These are phyloP conservation scores for Drosophila fuyamai DNA, from an alignment of 1,140 invertebrate species.

Conservation along the genomic window DNA sequence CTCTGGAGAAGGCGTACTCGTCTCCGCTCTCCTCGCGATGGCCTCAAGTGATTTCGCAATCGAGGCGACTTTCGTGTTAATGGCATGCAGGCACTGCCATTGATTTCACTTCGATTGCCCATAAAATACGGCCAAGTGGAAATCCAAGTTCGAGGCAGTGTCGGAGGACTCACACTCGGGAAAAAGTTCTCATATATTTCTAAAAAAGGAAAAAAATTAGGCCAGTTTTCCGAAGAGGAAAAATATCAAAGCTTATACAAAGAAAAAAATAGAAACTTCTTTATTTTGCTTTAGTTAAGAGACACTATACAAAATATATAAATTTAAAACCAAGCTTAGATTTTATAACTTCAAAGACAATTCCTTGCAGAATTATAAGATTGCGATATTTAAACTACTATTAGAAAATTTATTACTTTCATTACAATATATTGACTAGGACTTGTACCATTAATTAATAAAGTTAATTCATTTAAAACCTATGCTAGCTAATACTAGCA, in stretches of 20 bases:
- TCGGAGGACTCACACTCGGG: constrained; percentile 29
- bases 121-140: constrained; percentile 79
- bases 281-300: too few species aligned
- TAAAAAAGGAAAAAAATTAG: neutral
- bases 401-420: too few species aligned
- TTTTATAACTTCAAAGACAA: too few species aligned
- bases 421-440: too few species aligned
- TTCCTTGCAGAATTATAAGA: too few species aligned
- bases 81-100: constrained; percentile 82
- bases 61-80: constrained; percentile 78
- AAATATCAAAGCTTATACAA: neutral
- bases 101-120: constrained; percentile 83
- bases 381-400: too few species aligned
- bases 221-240: neutral
- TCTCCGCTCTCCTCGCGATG: constrained; percentile 41
- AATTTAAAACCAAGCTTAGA: too few species aligned
- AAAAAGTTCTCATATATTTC: neutral
- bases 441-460: too few species aligned
- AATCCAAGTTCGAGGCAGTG: constrained; percentile 33
- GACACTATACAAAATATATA: too few species aligned
- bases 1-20: constrained; percentile 12
- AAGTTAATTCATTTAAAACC: neutral
- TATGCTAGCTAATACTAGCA: too few species aligned
- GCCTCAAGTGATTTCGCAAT: constrained; percentile 70
- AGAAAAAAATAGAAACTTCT: too few species aligned